phyloP scores from a whole-genome alignment of 2,113 vertebrate species.

The rat (Rattus norvegicus) region DNA sequence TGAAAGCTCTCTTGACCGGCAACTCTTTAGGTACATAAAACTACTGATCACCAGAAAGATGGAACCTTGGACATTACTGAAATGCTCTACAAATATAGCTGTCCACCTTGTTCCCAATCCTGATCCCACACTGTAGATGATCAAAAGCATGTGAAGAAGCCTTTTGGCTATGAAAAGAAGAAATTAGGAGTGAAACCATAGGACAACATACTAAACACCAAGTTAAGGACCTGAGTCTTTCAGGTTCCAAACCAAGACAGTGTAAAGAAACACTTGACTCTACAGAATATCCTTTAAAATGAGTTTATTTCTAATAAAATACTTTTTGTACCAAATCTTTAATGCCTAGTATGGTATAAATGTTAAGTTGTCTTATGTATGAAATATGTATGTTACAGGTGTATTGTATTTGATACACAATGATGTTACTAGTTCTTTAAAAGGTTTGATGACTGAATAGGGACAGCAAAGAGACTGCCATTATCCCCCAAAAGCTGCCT shows the following conservation, averaged over 20 bases:
- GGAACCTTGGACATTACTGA: neutral
- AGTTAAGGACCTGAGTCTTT: neutral
- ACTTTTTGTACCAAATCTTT: neutral
- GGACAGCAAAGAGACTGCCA: neutral
- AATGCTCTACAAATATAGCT: neutral
- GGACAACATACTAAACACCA: neutral
- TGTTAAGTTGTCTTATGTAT: neutral
- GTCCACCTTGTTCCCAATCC: neutral
- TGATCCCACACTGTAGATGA: neutral
- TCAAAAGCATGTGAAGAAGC: neutral
- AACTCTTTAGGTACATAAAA: neutral
- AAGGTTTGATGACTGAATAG: neutral
- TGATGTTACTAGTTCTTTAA: neutral
- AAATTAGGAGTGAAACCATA: neutral
- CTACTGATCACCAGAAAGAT: neutral
- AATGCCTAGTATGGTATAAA: neutral
- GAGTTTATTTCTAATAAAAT: neutral
- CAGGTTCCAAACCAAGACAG: neutral
- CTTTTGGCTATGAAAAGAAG: neutral
- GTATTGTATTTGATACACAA: neutral
- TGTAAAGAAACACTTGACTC: neutral
- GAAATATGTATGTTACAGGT: neutral
- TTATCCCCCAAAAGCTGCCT: neutral
- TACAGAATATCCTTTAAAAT: slow-evolving; percentile 14
- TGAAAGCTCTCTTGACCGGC: neutral